Evolutionary conservation across 30 jellyfish, hydroid and myxozoan species (phyloP), one percentile per base, ranked within the genome.

Genomic region (Mastigias papua): DNA sequence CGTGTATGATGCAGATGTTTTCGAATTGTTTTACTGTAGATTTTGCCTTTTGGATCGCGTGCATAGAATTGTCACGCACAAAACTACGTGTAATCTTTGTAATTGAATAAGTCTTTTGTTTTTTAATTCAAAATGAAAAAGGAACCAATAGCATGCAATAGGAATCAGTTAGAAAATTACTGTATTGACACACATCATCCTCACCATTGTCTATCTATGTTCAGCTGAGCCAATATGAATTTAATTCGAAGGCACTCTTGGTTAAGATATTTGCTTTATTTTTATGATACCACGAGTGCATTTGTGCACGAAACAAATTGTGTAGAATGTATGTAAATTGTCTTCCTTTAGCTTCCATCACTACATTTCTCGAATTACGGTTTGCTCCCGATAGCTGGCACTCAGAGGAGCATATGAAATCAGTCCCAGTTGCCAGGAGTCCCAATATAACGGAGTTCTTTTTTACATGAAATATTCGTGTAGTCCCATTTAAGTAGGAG

Each of bases 21-120:
- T 0, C 26, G 17, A 54, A 54, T 0, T 54, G 67, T 54, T 54
- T 42, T 54, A 19, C 29, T 51, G 48, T 80, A 27, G 13, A 32
- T 37, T 15, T 50, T 28, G 34, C 27, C 35, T 11, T 26, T 10
- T 20, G 37, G 69, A 62, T 65, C 78, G 89, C 78, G 72, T 61
- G 73, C 50, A 46, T 46, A n/a, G 23, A 33, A 42, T 9, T 31
- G 62, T 50, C 87, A 50, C 87, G 87, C 87, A 50, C 15, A n/a
- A 25, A 46, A 5, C 9, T 34, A 10, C 69, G 68, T 42, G 46
- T 27, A 7, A 63, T 7, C 74, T 63, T 13, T 1, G 37, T 72
- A 72, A 72, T 72, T n/a, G 37, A 72, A 72, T 15, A 60, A 20
- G 22, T 8, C 21, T 72, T 22, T 72, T 72, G 34, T 58, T 72